These are phyloP conservation scores for Clanis bilineata DNA, from an alignment of 2,888 invertebrate species.

Conservation along the genomic window DNA sequence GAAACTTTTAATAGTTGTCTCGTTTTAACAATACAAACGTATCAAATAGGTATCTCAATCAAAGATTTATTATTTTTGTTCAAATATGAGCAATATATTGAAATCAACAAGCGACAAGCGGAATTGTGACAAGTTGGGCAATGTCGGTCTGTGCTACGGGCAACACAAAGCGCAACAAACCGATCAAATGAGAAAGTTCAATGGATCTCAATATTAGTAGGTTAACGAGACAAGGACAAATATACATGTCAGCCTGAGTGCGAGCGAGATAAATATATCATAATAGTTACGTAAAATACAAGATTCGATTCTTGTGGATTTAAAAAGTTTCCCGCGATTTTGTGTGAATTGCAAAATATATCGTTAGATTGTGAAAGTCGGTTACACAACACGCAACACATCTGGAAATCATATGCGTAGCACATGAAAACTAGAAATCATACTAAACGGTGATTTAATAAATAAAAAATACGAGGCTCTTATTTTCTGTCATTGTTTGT, in stretches of 20 bases:
- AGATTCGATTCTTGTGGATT: constrained; percentile 35
- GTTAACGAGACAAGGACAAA: constrained; percentile 32
- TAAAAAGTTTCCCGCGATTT: constrained; percentile 31
- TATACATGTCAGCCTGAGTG: constrained; percentile 18
- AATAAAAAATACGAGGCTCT: background rate
- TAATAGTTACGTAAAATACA: constrained; percentile 34
- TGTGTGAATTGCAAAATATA: constrained; percentile 18
- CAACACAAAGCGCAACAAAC: constrained; percentile 21
- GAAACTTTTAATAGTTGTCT: too few relatives aligned
- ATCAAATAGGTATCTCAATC: too few relatives aligned
- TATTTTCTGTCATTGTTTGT: too few relatives aligned
- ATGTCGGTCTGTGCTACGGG: constrained; percentile 23
- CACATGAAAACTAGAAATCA: background rate
- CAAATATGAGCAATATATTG: background rate
- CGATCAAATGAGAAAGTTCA: constrained; percentile 35
- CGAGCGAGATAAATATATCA: constrained; percentile 27
- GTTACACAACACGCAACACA: constrained; percentile 1
- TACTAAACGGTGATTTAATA: background rate
- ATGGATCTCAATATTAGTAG: constrained; percentile 26
- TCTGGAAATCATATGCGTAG: background rate
- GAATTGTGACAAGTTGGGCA: background rate
- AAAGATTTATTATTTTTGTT: background rate
- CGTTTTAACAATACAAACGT: too few relatives aligned
- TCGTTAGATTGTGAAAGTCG: constrained; percentile 11
- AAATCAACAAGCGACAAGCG: background rate